Conservation (phyloP, 1,140 invertebrate genomes). For the Helicoverpa armigera region DNA sequence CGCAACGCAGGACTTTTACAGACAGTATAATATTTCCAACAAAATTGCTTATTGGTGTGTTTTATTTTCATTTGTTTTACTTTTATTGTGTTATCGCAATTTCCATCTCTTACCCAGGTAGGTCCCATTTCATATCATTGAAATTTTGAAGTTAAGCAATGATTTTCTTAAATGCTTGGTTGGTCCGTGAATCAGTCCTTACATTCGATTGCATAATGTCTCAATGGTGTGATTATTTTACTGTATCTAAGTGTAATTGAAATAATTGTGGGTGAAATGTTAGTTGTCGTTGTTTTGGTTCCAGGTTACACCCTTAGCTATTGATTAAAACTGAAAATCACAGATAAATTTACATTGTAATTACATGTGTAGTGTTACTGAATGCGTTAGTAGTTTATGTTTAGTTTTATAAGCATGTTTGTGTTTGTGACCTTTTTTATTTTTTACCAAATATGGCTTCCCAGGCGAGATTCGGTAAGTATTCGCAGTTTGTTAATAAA, state of each 20-base stretch:
- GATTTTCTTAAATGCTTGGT: constrained; percentile 77
- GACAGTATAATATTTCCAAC: constrained; percentile 81
- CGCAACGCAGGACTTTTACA: constrained; percentile 80
- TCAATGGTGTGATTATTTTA: constrained; percentile 82
- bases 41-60: constrained; percentile 85
- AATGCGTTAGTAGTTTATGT: constrained; percentile 73
- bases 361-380: constrained; percentile 65
- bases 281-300: constrained; percentile 84
- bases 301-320: constrained; percentile 84
- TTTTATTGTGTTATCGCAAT: constrained; percentile 69
- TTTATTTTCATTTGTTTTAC: constrained; percentile 71
- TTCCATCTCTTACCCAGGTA: constrained; percentile 70
- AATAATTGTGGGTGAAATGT: constrained; percentile 78
- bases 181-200: constrained; percentile 61
- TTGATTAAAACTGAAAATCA: constrained; percentile 69
- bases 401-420: constrained; percentile 77
- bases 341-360: constrained; percentile 85
- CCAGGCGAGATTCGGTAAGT: constrained; percentile 50
- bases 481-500: constrained; percentile 1
- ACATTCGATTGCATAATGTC: constrained; percentile 72
- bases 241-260: constrained; percentile 70
- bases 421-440: constrained; percentile 64
- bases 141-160: constrained; percentile 65
- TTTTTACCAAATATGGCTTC: constrained; percentile 40
- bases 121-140: constrained; percentile 74